Evolutionary conservation across 1,140 invertebrate genomes (phyloP), one percentile per base, ranked within the genome.

Genomic region (Fopius arisanus): DNA sequence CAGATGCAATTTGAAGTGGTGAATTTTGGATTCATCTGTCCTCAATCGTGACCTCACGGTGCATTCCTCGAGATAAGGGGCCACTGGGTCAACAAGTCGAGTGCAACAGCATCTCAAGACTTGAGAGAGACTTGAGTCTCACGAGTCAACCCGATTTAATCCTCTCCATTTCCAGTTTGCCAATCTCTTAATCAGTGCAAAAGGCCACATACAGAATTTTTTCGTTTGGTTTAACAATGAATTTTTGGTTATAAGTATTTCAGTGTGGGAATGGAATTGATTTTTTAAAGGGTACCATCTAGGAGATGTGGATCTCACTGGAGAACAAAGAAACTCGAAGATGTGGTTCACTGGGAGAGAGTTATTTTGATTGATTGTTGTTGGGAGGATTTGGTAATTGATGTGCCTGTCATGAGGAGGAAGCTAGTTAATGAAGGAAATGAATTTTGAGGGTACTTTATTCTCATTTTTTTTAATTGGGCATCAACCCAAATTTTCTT

Each of bases 21-120:
- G 19, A 14, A 19, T 51, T 51, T 51, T 51, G 43, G 43, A 51
- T 51, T 12, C 29, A 23, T 37, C 14, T 70, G 48, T 21, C 54
- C 54, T 21, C 54, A 59, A 70, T 70, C 68, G 29, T 59, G 68
- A 33, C 33, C 59, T 67, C 37, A 19, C 37, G 21, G 10, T 28
- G 70, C 70, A 71, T 71, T 71, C 70, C 59, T 62, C 10, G 59
- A 54, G 10, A 29, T 37, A 37, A 26, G 33, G 40, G 70, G 70
- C 43, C 70, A 71, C 70, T 71, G 37, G 70, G 70, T 71, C 70
- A 71, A 5, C 54, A 9, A 70, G n/a, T 70, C 68, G 40, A 62
- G 48, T 70, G 68, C 68, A 70, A 23, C 59, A 31, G 23, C 23
- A 59, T 59, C 54, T 59, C 54, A 23, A 26, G n/a, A n/a, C n/a